Base-by-base conservation (phyloP, 2,888 invertebrate genomes). In the Tetramorium bicarinatum region DNA sequence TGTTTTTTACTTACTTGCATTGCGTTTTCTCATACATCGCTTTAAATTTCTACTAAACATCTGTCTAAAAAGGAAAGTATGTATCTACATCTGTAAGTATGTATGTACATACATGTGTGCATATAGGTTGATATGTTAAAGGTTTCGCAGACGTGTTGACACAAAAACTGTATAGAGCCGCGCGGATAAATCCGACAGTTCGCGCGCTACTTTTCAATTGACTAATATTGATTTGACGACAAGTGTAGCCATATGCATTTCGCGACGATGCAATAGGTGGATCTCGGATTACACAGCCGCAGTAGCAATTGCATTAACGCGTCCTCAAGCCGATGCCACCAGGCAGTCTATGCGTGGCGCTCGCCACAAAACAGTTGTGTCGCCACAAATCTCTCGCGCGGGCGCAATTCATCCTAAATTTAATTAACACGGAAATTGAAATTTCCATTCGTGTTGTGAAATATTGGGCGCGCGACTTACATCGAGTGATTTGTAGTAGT, bases 261-360 rank as follows among this genome's bases (percentile, higher is more conserved):
- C 67, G 71, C 64, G 82, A 82, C 83, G 74, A 38, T 80, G 87
- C 84, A 83, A 87, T 83, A 85, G 79, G 86, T 87, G 74, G 47
- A 71, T 90, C 92, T 92, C 91, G 90, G 88, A 89, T 92, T 92
- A 92, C 92, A 82, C 86, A 86, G 86, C 88, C 87, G 86, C 89
- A 89, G 87, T 89, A 85, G 89, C 91, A 89, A 88, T 88, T 87
- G 91, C 90, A 90, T 91, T 91, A 89, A 91, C 87, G 79, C 87
- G 87, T 87, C 82, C 87, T 87, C 91, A 87, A 89, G 87, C 87
- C 87, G 85, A 87, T 83, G 87, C 88, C 82, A 72, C 56, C 69
- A 34, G 84, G 49, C 59, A 83, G 82, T 84, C 84, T 86, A 61
- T 85, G 81, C 86, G 69, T 72, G 7, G 72, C 72, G 18, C 38